These are phyloP conservation scores for Dryobota labecula DNA, from an alignment of 2,888 invertebrate genomes.

Conservation along the genomic window DNA sequence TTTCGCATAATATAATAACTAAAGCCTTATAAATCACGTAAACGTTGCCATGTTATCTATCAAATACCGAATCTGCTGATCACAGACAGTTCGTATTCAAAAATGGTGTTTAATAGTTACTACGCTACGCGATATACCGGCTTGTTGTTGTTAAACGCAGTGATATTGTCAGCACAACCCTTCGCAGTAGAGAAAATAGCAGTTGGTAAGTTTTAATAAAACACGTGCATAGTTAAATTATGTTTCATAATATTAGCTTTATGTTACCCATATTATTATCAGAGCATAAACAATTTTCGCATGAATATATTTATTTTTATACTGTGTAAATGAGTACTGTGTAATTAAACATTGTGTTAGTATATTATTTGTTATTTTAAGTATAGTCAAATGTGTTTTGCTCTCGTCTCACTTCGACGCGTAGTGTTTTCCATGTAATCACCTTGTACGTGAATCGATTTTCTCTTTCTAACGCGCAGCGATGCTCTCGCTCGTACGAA, in stretches of 20 bases:
- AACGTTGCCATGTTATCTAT: conserved; percentile 56
- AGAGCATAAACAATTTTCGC: neutral
- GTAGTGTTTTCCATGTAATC: conserved; percentile 68
- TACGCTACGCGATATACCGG: conserved; percentile 70
- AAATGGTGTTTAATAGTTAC: conserved; percentile 71
- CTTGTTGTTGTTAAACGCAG: conserved; percentile 80
- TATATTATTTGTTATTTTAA: conserved; percentile 42
- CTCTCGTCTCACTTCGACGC: conserved; percentile 74
- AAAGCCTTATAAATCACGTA: conserved; percentile 53
- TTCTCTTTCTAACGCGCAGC: conserved; percentile 77
- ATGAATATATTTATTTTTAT: neutral
- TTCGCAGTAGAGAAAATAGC: conserved; percentile 87
- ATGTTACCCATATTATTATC: conserved; percentile 10
- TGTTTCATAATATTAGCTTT: conserved; percentile 23
- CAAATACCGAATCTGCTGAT: conserved; percentile 27
- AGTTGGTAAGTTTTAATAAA: conserved; percentile 82
- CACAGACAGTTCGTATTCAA: conserved; percentile 34
- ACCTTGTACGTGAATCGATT: conserved; percentile 66
- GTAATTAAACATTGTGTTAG: neutral
- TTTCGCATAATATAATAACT: conserved; percentile 66
- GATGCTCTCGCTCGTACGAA: conserved; percentile 69
- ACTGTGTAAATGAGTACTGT: neutral
- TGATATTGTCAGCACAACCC: conserved; percentile 80
- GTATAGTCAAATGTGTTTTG: conserved; percentile 67
- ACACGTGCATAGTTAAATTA: conserved; percentile 14